These are phyloP conservation scores for Dynastes hyllus DNA, from an alignment of 2,888 invertebrate species.

Conservation along the genomic window DNA sequence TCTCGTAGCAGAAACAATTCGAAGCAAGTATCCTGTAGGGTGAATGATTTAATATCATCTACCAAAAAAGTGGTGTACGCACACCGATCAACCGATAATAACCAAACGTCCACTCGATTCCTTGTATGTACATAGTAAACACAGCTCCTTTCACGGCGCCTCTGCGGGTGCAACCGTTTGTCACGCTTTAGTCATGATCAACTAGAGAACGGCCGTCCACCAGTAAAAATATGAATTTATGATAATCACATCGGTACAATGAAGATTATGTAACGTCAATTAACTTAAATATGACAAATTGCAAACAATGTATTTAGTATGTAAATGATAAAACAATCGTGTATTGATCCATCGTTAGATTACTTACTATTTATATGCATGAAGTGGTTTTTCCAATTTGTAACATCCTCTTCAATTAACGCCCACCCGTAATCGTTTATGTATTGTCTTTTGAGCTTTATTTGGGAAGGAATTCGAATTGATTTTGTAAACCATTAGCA, in stretches of 20 bases:
- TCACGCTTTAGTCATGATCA: no score
- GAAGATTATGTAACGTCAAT: constrained; percentile 28
- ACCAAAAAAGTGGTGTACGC: no score
- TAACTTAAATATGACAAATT: constrained; percentile 42
- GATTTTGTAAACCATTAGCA: background rate
- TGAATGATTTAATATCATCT: no score
- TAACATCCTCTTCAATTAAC: constrained; percentile 34
- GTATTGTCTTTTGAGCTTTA: constrained; percentile 11
- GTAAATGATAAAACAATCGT: constrained; percentile 17
- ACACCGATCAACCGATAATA: no score
- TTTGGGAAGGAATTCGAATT: background rate
- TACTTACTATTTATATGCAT: constrained; percentile 21
- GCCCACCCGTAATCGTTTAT: constrained; percentile 24
- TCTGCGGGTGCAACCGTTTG: no score
- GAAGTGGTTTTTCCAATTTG: constrained; percentile 33
- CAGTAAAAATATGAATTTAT: constrained; percentile 5
- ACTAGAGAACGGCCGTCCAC: background rate
- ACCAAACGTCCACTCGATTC: no score
- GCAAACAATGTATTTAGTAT: constrained; percentile 24
- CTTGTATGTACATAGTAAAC: no score
- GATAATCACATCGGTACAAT: constrained; percentile 20
- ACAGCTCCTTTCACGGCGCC: no score
- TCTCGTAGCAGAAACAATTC: no score
- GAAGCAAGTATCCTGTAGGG: no score
- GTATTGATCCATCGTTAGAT: constrained; percentile 24